phyloP scores from a whole-genome alignment of 92 coral and sea anemone species.

The Zoanthus gigantus region DNA sequence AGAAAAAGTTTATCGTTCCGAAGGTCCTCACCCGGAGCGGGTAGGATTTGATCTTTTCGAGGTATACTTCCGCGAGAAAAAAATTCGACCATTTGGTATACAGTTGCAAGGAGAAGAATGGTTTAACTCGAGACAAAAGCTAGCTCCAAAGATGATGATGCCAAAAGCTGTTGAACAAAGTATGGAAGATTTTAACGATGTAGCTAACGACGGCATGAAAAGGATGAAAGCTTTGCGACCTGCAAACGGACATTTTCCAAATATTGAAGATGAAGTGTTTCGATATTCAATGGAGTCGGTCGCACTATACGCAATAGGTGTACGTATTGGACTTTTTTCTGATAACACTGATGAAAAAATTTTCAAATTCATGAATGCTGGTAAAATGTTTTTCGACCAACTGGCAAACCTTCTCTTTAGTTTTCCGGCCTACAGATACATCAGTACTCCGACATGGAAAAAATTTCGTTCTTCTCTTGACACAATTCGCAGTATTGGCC shows the following conservation, averaged over 20 bases:
- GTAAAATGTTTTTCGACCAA: slow-evolving; percentile 24
- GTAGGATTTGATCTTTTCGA: slow-evolving; percentile 50
- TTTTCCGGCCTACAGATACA: slow-evolving; percentile 47
- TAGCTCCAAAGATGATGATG: slow-evolving; percentile 68
- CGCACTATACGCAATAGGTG: slow-evolving; percentile 28
- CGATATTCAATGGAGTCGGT: slow-evolving; percentile 51
- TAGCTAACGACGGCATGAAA: slow-evolving; percentile 52
- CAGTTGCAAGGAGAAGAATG: slow-evolving; percentile 53
- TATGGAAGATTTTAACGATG: slow-evolving; percentile 59
- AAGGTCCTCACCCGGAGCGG: slow-evolving; percentile 33
- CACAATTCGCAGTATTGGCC: slow-evolving; percentile 35
- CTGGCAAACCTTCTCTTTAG: slow-evolving; percentile 29
- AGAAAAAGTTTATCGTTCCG: slow-evolving; percentile 44
- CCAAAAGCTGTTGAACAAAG: slow-evolving; percentile 63
- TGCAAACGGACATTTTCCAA: background rate
- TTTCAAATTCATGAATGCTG: slow-evolving; percentile 25
- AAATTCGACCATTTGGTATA: slow-evolving; percentile 23
- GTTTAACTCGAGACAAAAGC: slow-evolving; percentile 40
- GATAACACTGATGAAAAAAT: slow-evolving; percentile 11
- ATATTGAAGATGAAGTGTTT: slow-evolving; percentile 37
- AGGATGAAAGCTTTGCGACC: slow-evolving; percentile 34
- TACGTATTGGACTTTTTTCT: slow-evolving; percentile 39
- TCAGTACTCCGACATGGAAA: slow-evolving; percentile 38
- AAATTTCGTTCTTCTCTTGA: slow-evolving; percentile 33
- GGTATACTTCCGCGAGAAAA: slow-evolving; percentile 26